These are phyloP conservation scores for Bombus cullumanus DNA, from an alignment of 1,140 invertebrate genomes.

Conservation along the genomic window DNA sequence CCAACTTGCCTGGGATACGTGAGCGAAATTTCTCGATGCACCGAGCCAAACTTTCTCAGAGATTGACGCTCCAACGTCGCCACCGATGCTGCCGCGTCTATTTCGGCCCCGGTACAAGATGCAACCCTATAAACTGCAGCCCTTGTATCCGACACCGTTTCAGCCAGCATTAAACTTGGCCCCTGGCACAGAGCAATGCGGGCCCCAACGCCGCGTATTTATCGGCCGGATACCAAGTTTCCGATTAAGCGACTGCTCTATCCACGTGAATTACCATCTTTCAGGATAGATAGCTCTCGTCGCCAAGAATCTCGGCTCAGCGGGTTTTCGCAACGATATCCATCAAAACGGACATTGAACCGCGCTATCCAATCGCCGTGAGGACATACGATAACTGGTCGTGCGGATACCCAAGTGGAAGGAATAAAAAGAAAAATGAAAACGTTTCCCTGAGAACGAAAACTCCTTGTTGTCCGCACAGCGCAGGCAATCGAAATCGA, in stretches of 20 bases:
- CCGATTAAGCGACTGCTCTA: slow-evolving; percentile 15
- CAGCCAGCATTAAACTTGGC: slow-evolving; percentile 52
- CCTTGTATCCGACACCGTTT: slow-evolving; percentile 37
- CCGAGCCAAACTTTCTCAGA: slow-evolving; percentile 60
- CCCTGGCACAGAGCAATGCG: neutral
- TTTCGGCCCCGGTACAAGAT: neutral
- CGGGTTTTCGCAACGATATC: neutral
- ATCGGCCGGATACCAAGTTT: slow-evolving; percentile 28
- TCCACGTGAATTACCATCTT: slow-evolving; percentile 18
- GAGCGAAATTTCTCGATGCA: slow-evolving; percentile 63
- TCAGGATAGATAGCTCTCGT: neutral
- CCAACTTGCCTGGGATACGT: slow-evolving; percentile 50
- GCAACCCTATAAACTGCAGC: slow-evolving; percentile 49
- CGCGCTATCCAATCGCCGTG: neutral
- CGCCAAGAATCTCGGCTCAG: neutral
- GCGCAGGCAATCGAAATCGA: neutral
- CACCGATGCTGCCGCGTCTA: neutral
- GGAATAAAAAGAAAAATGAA: neutral
- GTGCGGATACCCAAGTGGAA: neutral
- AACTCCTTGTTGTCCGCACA: neutral
- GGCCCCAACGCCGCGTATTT: neutral
- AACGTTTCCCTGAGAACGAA: neutral
- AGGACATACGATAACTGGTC: neutral
- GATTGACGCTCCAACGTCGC: slow-evolving; percentile 59
- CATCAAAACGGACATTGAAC: neutral